Percentiles rank a stretch among this genome's conserved stretches.
phyloP scores from a whole-genome alignment of 2,797 vertebrate species.

The Potorous gilbertii region DNA sequence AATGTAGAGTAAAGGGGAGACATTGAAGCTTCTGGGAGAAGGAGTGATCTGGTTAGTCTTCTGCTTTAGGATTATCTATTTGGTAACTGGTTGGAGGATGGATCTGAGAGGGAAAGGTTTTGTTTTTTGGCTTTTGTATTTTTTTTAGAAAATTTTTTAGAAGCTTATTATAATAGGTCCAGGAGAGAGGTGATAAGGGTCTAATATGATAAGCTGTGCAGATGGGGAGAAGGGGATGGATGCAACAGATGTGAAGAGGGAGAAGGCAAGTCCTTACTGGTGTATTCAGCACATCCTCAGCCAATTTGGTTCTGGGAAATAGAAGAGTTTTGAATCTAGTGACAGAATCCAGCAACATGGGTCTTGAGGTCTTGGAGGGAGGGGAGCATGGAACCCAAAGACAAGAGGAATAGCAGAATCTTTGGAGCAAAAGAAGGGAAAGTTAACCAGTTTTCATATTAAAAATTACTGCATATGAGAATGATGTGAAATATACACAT shows the following conservation, averaged over 20 bases:
- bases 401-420: not conserved
- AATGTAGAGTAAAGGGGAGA: not conserved
- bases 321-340: not conserved
- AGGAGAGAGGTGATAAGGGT: not conserved
- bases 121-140: not conserved
- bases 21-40: not conserved
- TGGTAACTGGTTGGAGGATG: not conserved
- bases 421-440: not conserved
- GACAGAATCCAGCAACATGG: not conserved
- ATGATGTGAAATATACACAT: not conserved
- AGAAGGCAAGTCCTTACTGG: not conserved
- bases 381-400: not conserved
- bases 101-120: not conserved
- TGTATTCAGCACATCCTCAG: not conserved
- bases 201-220: not conserved
- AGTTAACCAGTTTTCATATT: not conserved
- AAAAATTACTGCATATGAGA: not conserved
- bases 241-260: not conserved
- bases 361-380: not conserved
- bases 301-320: not conserved
- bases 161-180: not conserved
- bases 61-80: not conserved
- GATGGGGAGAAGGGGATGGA: not conserved
- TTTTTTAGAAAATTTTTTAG: not conserved
- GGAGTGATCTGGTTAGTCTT: not conserved